Evolutionary conservation across 1,140 invertebrate species (phyloP), one percentile per base, ranked within the genome.

Genomic region (Luehdorfia chinensis): DNA sequence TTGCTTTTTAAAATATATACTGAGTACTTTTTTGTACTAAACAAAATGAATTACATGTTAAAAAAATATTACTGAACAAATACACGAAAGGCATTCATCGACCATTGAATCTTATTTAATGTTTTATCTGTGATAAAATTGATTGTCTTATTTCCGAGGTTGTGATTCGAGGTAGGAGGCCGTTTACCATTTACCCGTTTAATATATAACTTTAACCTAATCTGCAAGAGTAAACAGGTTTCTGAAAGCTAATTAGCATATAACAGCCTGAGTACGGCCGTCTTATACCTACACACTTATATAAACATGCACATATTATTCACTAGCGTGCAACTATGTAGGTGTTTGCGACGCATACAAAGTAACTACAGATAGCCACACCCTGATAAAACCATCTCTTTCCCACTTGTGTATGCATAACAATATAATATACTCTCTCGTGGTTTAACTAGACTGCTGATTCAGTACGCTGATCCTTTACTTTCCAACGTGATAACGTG

Each of bases 351-450:
- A 47, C 63, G 75, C 64, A 80, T 77, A 81, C 66, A 70, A 75
- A 79, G 71, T 73, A 77, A 63, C 50, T 56, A 50, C 59, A 70
- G 70, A 75, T 79, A 80, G 67, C 80, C 80, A 83, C 80, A 83
- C 81, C 81, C 81, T 66, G 70, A 74, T 74, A 66, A 70, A 44
- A 48, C 34, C 49, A 56, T 77, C 77, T 74, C 78, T 66, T 47
- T 80, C 64, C 21, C 59, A 69, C 73, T 49, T 55, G 27, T 34
- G 57, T 50, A 54, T 57, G 21, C 55, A 59, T 58, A 37, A 54
- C 50, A 50, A 49, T 67, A 66, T 59, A n/a, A n/a, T n/a, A 61
- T 56, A 51, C 64, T 70, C 49, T 72, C 46, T 31, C 30, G 32
- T 47, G 50, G 67, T 66, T 41, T 44, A 59, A 64, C 51, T 52